phyloP scores from a whole-genome alignment of 2,797 vertebrate genomes.

The Gymnoscopelus braueri region DNA sequence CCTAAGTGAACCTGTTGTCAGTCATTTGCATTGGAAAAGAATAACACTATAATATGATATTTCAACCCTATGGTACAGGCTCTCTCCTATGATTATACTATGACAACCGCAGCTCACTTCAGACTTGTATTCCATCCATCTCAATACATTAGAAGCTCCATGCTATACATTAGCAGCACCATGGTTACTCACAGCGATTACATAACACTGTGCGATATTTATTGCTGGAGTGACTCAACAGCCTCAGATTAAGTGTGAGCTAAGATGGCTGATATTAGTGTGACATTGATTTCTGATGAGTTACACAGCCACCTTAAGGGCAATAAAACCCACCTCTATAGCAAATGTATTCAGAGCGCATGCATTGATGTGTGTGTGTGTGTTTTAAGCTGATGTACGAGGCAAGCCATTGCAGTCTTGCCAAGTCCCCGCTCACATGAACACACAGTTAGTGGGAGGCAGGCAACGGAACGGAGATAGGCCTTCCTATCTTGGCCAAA shows the following conservation, averaged over 20 bases:
- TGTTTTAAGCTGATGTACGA: conserved; percentile 59
- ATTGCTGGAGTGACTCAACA: conserved; percentile 73
- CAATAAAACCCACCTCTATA: conserved; percentile 15
- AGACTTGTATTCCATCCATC: conserved; percentile 16
- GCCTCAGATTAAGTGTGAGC: conserved; percentile 56
- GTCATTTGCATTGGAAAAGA: no score
- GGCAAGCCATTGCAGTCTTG: conserved; percentile 71
- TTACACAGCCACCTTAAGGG: conserved; percentile 23
- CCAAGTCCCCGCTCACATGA: conserved; percentile 69
- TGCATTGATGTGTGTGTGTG: conserved; percentile 44
- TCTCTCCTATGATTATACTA: background rate
- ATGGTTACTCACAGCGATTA: conserved; percentile 68
- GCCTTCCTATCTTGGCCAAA: conserved; percentile 65
- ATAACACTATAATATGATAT: no score
- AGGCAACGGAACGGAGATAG: conserved; percentile 61
- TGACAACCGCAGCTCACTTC: conserved; percentile 1
- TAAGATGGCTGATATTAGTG: conserved; percentile 51
- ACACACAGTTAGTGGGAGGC: conserved; percentile 74
- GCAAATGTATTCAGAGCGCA: conserved; percentile 59
- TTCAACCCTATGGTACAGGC: no score
- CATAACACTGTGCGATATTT: conserved; percentile 71
- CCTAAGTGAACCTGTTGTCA: no score
- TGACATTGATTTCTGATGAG: conserved; percentile 57
- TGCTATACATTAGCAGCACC: conserved; percentile 64
- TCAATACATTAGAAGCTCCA: conserved; percentile 10